Evolutionary conservation across 2,888 invertebrate species (phyloP).

Genomic region (Drosophila ustulata): DNA sequence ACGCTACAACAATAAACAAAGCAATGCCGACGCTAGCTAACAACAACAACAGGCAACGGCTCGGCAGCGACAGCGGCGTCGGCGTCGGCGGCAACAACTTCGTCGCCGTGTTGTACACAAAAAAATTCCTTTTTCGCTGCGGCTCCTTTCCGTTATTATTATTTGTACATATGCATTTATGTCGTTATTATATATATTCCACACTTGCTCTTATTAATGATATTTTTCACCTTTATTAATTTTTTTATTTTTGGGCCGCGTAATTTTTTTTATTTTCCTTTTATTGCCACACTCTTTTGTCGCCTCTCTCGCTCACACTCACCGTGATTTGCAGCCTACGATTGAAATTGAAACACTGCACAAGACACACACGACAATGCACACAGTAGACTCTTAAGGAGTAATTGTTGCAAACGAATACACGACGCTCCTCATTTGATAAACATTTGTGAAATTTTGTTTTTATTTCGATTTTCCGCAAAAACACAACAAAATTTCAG

Average conservation of each 20-base stretch:
- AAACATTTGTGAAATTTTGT: constrained; percentile 60
- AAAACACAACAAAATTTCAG: constrained; percentile 67
- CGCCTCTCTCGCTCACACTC: constrained; percentile 46
- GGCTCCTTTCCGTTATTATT: constrained; percentile 49
- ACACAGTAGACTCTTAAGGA: constrained; percentile 64
- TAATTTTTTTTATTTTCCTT: constrained; percentile 35
- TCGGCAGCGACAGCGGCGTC: constrained; percentile 20
- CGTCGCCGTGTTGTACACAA: constrained; percentile 65
- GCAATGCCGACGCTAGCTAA: constrained; percentile 51
- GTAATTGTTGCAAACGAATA: constrained; percentile 62
- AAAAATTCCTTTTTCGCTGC: constrained; percentile 71
- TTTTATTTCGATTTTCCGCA: constrained; percentile 75
- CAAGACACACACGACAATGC: constrained; percentile 35
- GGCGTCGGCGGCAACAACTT: constrained; percentile 51
- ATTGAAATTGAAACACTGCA: constrained; percentile 37
- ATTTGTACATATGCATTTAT: constrained; percentile 37
- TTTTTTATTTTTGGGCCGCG: constrained; percentile 50
- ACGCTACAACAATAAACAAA: constrained; percentile 50
- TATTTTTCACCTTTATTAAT: constrained; percentile 71
- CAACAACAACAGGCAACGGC: constrained; percentile 18
- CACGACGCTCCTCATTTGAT: constrained; percentile 65
- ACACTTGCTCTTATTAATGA: constrained; percentile 65
- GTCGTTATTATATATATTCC: constrained; percentile 46
- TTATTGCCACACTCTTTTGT: constrained; percentile 15
- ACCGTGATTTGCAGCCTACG: constrained; percentile 67